Evolutionary conservation across 1,140 invertebrate genomes (phyloP).

Genomic region (Apis laboriosa): DNA sequence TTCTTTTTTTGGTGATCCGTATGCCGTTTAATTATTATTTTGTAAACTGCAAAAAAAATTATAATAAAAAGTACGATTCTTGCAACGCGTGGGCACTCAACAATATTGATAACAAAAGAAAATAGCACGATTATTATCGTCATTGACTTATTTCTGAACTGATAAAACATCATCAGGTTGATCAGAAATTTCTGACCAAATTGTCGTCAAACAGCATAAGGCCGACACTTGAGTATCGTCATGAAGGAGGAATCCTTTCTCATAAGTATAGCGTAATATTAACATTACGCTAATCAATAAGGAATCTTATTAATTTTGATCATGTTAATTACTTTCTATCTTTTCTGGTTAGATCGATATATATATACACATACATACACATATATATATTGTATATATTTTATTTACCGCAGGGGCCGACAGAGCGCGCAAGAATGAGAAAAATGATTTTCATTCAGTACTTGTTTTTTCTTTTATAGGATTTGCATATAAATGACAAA

Average conservation of each 20-base stretch:
- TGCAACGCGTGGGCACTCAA: constrained; percentile 32
- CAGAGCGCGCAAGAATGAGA: constrained; percentile 32
- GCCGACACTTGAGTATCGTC: constrained; percentile 45
- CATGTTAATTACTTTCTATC: constrained; percentile 57
- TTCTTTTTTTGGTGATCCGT: constrained; percentile 2
- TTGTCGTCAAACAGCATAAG: constrained; percentile 51
- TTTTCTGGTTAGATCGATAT: constrained; percentile 49
- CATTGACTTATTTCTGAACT: constrained; percentile 19
- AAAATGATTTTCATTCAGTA: constrained; percentile 34
- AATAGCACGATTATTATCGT: neutral
- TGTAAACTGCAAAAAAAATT: neutral
- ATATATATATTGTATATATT: constrained; percentile 33
- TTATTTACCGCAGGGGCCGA: constrained; percentile 60
- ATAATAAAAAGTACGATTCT: constrained; percentile 14
- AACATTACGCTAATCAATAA: constrained; percentile 30
- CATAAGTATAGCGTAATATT: constrained; percentile 28
- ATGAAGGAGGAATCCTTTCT: constrained; percentile 37
- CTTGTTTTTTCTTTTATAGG: constrained; percentile 28
- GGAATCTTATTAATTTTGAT: constrained; percentile 55
- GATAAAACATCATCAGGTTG: neutral
- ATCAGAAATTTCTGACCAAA: constrained; percentile 25
- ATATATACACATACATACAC: neutral
- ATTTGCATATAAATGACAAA: neutral
- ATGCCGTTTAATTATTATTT: constrained; percentile 11
- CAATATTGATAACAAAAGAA: constrained; percentile 30